A percentile compares a stretch with the other conserved stretches of the same genome.
Evolutionary conservation across 2,888 invertebrate genomes (phyloP).

Genomic region (Phrixothrix hirtus): DNA sequence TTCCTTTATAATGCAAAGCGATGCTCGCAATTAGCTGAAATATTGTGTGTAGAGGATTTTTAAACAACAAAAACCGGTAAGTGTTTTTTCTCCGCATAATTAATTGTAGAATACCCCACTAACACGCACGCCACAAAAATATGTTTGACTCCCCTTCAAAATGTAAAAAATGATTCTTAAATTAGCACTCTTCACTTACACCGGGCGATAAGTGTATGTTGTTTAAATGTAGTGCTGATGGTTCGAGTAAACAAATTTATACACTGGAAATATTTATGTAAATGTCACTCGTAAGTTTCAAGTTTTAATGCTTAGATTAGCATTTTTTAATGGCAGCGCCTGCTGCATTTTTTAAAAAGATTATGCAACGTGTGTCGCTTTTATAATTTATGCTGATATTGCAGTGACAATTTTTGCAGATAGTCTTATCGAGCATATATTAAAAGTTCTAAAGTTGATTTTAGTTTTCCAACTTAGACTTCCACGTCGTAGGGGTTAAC

Average conservation of each 20-base stretch:
- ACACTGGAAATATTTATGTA: neutral
- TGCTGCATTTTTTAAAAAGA: neutral
- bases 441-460: neutral
- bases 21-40: no score
- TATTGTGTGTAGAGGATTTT: no score
- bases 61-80: neutral
- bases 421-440: neutral
- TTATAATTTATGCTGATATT: neutral
- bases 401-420: neutral
- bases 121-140: neutral
- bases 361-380: neutral
- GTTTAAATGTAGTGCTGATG: neutral
- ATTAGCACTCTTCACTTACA: neutral
- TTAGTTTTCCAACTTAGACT: slow-evolving; percentile 2
- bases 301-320: neutral
- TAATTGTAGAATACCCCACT: neutral
- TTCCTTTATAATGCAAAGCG: no score
- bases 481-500: slow-evolving; percentile 8
- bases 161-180: neutral
- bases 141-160: neutral
- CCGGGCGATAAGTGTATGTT: neutral
- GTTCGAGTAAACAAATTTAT: neutral
- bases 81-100: neutral
- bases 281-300: neutral
- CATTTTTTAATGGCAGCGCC: no score